Base-by-base conservation (phyloP, 1,140 invertebrate genomes). In the Sitobion miscanthi region DNA sequence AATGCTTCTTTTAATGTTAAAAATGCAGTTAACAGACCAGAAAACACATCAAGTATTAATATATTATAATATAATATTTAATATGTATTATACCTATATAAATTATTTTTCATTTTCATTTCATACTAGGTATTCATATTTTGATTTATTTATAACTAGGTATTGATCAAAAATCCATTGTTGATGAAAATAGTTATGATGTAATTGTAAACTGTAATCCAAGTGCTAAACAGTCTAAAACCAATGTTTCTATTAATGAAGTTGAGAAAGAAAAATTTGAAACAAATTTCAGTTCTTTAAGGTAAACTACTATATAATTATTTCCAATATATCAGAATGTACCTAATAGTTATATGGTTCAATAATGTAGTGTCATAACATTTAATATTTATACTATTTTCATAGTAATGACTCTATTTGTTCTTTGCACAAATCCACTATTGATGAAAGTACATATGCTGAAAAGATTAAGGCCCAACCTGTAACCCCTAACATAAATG, bases 401-500 rank as follows among this genome's bases (percentile, higher is more conserved):
- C 23, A 86, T 86, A 86, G 83, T 86, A 30, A 86, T 86, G 83
- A 86, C 82, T 42, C 83, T 86, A 86, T 86, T 85, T 85, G 82
- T 85, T 86, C 42, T 47, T 85, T 47, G 42, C 83, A 86, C 23
- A 86, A 86, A 86, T 86, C 83, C 83, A 86, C 42, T 86, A 14
- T 86, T 86, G 83, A 86, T 86, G 83, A 86, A 30, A 86, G 42
- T 86, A 86, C 42, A 86, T 86, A 47, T 86, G 83, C 25, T 86
- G 83, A 86, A 4, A 86, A 86, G 83, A 86, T 11, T 86, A 42
- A 86, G 4, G 17, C 42, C 83, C 83, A 86, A 86, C 83, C 83
- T 47, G 83, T 47, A 3, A 86, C 42, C 42, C 42, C 42, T 30
- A 86, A 86, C 4, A 86, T 86, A 86, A 86, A 86, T 86, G 42